Evolutionary conservation across 2,888 invertebrate species (phyloP).

Genomic region (Agonopterix alstromeriana): DNA sequence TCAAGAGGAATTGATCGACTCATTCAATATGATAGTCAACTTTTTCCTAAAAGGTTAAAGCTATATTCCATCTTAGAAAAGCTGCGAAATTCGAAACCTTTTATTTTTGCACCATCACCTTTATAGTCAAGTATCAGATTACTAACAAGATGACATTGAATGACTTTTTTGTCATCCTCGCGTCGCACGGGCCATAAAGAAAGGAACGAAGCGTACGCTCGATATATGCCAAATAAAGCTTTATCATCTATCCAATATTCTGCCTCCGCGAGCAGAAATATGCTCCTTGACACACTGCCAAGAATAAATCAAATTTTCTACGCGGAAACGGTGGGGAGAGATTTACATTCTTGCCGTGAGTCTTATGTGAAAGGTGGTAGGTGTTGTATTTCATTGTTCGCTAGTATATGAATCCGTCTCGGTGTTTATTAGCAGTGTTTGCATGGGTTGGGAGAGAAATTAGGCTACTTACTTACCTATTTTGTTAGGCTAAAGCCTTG

Average conservation of each 20-base stretch:
- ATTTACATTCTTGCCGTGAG: too few relatives aligned
- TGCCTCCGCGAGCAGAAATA: constrained; percentile 28
- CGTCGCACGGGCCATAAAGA: constrained; percentile 8
- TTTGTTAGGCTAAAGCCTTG: too few relatives aligned
- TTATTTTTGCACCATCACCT: too few relatives aligned
- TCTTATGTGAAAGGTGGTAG: too few relatives aligned
- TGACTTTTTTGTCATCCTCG: neutral
- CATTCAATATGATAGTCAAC: too few relatives aligned
- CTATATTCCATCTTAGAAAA: too few relatives aligned
- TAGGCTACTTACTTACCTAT: neutral
- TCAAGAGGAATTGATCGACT: too few relatives aligned
- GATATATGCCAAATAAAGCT: constrained; percentile 53
- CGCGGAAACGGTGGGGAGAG: constrained; percentile 11
- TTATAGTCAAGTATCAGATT: too few relatives aligned
- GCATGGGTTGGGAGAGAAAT: neutral
- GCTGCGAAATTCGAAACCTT: too few relatives aligned
- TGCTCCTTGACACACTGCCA: constrained; percentile 51
- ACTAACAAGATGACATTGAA: too few relatives aligned
- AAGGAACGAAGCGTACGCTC: constrained; percentile 30
- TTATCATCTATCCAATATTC: constrained; percentile 54
- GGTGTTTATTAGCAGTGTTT: neutral
- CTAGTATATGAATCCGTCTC: neutral
- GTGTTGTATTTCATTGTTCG: too few relatives aligned
- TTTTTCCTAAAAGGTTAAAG: too few relatives aligned
- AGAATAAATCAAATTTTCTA: constrained; percentile 61